Base-by-base conservation (phyloP, 2,797 vertebrate genomes). In the Limosa lapponica region DNA sequence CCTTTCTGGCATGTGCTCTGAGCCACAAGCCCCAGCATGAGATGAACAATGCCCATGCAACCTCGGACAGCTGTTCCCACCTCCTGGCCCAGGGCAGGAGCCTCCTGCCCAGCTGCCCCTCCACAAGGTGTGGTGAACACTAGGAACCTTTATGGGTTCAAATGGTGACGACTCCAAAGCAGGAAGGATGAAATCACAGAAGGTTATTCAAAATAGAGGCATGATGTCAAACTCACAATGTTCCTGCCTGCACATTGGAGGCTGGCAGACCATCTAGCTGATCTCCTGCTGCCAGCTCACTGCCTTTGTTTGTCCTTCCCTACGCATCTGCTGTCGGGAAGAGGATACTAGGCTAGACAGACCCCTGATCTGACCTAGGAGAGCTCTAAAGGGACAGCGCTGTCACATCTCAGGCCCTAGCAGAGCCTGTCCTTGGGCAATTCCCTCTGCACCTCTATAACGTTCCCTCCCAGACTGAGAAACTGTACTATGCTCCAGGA, bases 11-110 rank as follows among this genome's bases (percentile, higher is more conserved):
- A 41, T 3, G 7, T 65, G 19, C 32, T 71, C 70, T 46, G 44
- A 69, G 57, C 48, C 66, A 41, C 28, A 77, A 64, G 51, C 43
- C 55, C 36, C 59, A 58, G n/a, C 39, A 62, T 0, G 0, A 80
- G 51, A 43, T 32, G 37, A 77, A 37, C 0, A 0, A 80, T 36
- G 72, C 17, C 39, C 6, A 3, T 13, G 28, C 28, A 78, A 11
- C 39, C 24, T 34, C 3, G 1, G 52, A 48, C 18, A 82, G 51
- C 36, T 51, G 20, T 78, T 73, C 49, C 28, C 3, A 79, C 22
- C n/a, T 72, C 48, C 65, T 16, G 48, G 41, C 10, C 54, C 70
- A 84, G 9, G 18, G 57, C 57, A 91, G 65, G 37, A 54, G 30
- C 71, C 32, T 75, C 43, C 57, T 82, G 74, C 39, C 57, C 34